Evolutionary conservation across 2,888 invertebrate species (phyloP), one percentile per base, ranked within the genome.

Genomic region (Leptothorax acervorum): DNA sequence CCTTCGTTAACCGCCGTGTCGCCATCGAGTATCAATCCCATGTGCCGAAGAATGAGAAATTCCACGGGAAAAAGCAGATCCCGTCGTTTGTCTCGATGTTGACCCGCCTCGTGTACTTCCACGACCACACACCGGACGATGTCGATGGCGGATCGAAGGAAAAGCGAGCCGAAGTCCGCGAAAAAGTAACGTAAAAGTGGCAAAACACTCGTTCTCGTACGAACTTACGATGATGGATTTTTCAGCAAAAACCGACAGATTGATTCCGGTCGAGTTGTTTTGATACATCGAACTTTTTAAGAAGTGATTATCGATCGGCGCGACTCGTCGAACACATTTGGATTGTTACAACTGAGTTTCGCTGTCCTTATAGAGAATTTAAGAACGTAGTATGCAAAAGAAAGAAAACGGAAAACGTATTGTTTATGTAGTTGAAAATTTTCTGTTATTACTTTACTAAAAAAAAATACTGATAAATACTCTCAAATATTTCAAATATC

Each of bases 11-110:
- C 92, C 95, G 96, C 89, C 96, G 95, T 88, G 97, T 97, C 51
- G 97, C 97, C 73, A 95, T 96, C 87, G 96, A 96, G 87, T 97
- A 96, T 92, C 96, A 96, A 91, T 97, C 97, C 28, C 94, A 94
- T 87, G 92, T 93, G n/a, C 95, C 95, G 4, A 94, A 94, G 53
- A 93, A 95, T 84, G 92, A 95, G 78, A 91, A 93, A 3, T 94
- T 95, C 70, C 95, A 96, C 91, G 95, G 95, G 88, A 96, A 96
- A 94, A 97, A 97, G 93, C 97, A 97, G 94, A 96, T 97, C 95
- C 97, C 97, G 83, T 96, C 96, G 83, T 96, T 97, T 84, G 96
- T 96, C 39, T 96, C 96, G 45, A 97, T 96, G 93, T 95, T 97
- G 63, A 97, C 97, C 5, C 95, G 96, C 91, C 94, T 95, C 31